A percentile compares a stretch with the other conserved stretches of the same genome.
phyloP scores from a whole-genome alignment of 2,888 invertebrate species.

The Synanthedon tipuliformis region DNA sequence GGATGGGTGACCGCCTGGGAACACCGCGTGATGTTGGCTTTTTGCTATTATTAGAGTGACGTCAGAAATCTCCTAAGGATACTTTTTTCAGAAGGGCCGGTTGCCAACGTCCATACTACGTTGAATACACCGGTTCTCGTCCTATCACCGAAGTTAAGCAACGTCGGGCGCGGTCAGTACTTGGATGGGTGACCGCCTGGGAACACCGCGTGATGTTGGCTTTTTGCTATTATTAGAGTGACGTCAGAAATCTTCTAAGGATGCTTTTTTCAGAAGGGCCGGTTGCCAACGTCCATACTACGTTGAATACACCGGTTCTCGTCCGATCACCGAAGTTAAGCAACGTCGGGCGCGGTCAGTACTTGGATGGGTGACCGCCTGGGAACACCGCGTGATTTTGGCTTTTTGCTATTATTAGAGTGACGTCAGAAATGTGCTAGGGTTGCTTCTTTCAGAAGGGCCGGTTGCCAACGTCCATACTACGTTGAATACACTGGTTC shows the following conservation, averaged over 20 bases:
- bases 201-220: conserved; percentile 19
- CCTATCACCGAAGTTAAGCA: conserved; percentile 21
- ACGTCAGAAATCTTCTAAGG: no score
- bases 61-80: no score
- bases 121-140: conserved; percentile 20
- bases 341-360: conserved; percentile 19
- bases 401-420: no score
- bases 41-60: no score
- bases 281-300: conserved; percentile 17
- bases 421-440: no score
- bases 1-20: conserved; percentile 22
- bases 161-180: conserved; percentile 19
- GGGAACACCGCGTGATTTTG: conserved; percentile 19
- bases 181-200: conserved; percentile 22
- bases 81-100: no score
- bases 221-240: no score
- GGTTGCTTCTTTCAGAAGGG: no score
- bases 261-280: no score
- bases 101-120: conserved; percentile 18
- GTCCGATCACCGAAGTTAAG: conserved; percentile 21
- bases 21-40: conserved; percentile 17
- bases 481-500: conserved; percentile 19
- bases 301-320: conserved; percentile 19
- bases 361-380: conserved; percentile 22
- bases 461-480: conserved; percentile 17